phyloP scores from a whole-genome alignment of 1,140 invertebrate species.

The Potamilus streckersoni region DNA sequence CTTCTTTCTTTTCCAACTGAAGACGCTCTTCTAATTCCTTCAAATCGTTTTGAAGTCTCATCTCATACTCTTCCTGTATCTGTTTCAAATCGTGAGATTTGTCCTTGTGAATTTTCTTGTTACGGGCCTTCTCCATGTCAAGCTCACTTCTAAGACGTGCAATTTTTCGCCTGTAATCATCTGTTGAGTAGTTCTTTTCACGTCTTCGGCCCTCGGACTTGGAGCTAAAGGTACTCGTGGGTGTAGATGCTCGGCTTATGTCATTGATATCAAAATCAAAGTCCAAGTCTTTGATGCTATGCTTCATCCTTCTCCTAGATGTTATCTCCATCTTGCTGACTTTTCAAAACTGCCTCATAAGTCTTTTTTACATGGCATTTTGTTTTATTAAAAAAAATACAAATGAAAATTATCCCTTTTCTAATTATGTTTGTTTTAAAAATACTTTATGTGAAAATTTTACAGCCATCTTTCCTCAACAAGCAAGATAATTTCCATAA shows the following conservation, averaged over 20 bases:
- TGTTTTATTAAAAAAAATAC: no score
- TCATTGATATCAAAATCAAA: slow-evolving; percentile 54
- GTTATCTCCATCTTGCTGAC: no score
- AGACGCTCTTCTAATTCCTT: slow-evolving; percentile 26
- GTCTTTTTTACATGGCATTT: no score
- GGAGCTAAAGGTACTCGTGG: slow-evolving; percentile 48
- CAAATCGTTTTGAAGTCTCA: slow-evolving; percentile 26
- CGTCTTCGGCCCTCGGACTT: slow-evolving; percentile 45
- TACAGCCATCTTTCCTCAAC: no score
- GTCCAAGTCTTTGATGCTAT: slow-evolving; percentile 25
- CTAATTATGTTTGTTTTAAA: no score
- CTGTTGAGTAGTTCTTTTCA: slow-evolving; percentile 36
- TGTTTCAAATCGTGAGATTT: slow-evolving; percentile 41
- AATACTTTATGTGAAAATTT: no score
- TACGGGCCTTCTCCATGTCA: slow-evolving; percentile 45
- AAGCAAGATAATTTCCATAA: no score
- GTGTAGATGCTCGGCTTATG: slow-evolving; percentile 49
- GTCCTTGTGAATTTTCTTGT: slow-evolving; percentile 44
- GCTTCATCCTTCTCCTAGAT: no score
- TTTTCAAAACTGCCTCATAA: no score
- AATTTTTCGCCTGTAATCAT: slow-evolving; percentile 49
- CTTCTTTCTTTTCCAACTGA: slow-evolving; percentile 39
- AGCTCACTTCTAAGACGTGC: slow-evolving; percentile 48
- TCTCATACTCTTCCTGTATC: slow-evolving; percentile 34
- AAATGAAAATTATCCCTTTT: no score